Base-by-base conservation (phyloP, 1,140 invertebrate genomes). In the Drosophila aff. region DNA sequence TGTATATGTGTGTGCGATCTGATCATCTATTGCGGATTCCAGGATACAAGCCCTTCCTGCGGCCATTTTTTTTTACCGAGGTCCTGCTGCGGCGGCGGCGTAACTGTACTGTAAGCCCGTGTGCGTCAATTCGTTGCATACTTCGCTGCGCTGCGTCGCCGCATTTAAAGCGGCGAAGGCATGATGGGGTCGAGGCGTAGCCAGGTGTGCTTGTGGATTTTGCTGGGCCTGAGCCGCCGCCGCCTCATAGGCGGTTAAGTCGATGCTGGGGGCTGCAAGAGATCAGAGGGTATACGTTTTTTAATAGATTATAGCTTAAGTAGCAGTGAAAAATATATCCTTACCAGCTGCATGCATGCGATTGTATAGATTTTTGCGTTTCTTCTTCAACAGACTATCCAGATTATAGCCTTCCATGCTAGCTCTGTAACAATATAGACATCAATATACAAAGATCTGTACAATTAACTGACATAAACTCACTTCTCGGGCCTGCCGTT, bases 281-380 rank as follows among this genome's bases (percentile, higher is more conserved):
- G 31, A 26, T 26, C 11, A 3, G 31, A 1, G 4, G 4, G 9
- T 11, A 55, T 52, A 47, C 21, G 18, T 28, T 90, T 90, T 36
- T 84, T 21, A 21, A 92, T 8, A 92, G 68, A 67, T 91, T 91
- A 46, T 50, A 31, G 18, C 31, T 21, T 40, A 2, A 10, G 10
- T 36, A 43, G 16, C 16, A 9, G 15, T 18, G 41, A 2, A 16
- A 5, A 1, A 15, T 26, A 16, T 9, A 52, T 41, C 4, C 53
- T 77, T 66, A 89, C 89, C 86, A 65, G 92, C 73, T 15, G 90
- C 67, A 77, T 92, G 82, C 78, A 92, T 76, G n/a, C 92, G 91
- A 82, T 90, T 92, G 49, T 87, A 92, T 8, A 92, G 68, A 71
- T 92, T 92, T 41, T 92, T 92, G 50, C 85, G 91, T 53, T 92